Base-by-base conservation (phyloP, 2,888 invertebrate genomes). In the Brenthis ino region DNA sequence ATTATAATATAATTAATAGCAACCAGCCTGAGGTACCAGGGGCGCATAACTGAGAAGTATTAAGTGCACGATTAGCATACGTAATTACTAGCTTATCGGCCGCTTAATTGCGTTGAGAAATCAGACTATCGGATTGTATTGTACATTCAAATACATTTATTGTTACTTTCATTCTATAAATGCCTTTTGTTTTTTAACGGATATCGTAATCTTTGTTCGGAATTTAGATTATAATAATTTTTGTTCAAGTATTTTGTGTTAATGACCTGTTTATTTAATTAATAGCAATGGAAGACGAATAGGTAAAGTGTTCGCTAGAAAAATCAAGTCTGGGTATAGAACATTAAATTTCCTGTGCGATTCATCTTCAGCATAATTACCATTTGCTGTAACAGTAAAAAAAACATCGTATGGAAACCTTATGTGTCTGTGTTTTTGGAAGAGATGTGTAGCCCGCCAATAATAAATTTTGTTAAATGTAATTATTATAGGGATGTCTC, bases 41-140 rank as follows among this genome's bases (percentile, higher is more conserved):
- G 69, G 72, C 74, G 71, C 75, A 72, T 72, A 72, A 74, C 72
- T 75, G 79, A 81, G 82, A 82, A 85, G 85, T 87, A 88, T 88
- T 88, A 88, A 86, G 85, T 85, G 81, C 83, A 78, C 81, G 82
- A 88, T 92, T 92, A 91, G 88, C 91, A 92, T 92, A 91, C 90
- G 87, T 91, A 91, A 92, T 91, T 88, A 91, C 87, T 82, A 82
- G 82, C 87, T 90, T 92, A 92, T 91, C 91, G 85, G 77, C 71
- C 78, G 74, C 89, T 91, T 91, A 92, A 92, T 91, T 91, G 90
- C 91, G 76, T 66, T 72, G 72, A 68, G 72, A 70, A 70, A 72
- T 72, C 72, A 68, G 70, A 66, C 68, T 70, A 72, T 72, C 60
- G 64, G 64, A 70, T 72, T 67, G 72, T 70, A 71, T 72, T 68